Evolutionary conservation across 2,888 invertebrate species (phyloP).

Genomic region (Lumbricus terrestris): DNA sequence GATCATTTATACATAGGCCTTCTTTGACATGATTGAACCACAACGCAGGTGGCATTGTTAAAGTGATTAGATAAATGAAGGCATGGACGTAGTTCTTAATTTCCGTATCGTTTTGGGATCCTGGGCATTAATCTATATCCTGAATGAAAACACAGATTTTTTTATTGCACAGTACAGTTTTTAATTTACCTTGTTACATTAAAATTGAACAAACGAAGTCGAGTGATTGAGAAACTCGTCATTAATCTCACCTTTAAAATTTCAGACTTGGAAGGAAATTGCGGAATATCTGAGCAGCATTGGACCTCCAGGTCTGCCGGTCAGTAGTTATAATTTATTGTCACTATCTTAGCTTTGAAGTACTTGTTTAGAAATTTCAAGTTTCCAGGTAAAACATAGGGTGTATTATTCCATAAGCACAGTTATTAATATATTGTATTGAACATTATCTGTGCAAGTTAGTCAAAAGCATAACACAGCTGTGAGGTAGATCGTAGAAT

Average conservation of each 20-base stretch:
- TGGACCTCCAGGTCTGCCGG: constrained; percentile 31
- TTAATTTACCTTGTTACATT: not conserved
- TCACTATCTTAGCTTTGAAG: not conserved
- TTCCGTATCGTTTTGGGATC: not conserved
- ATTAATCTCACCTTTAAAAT: not conserved
- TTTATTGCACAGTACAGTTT: not conserved
- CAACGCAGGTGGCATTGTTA: no score
- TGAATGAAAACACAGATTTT: not conserved
- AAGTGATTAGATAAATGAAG: no score
- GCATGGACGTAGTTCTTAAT: not conserved
- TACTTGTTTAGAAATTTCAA: not conserved
- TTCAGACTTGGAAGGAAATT: constrained; percentile 22
- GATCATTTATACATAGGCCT: not conserved
- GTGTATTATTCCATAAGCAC: not conserved
- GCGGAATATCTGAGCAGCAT: constrained; percentile 12
- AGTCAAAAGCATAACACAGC: no score
- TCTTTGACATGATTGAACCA: no score
- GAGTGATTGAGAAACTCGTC: not conserved
- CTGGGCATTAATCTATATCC: not conserved
- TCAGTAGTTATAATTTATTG: constrained; percentile 20
- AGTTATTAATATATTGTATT: not conserved
- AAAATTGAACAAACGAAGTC: not conserved
- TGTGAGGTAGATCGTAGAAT: no score
- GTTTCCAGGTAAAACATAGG: not conserved
- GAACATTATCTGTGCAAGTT: not conserved